Conservation (phyloP, 2,888 invertebrate species). For the Crepidodera aurea region DNA sequence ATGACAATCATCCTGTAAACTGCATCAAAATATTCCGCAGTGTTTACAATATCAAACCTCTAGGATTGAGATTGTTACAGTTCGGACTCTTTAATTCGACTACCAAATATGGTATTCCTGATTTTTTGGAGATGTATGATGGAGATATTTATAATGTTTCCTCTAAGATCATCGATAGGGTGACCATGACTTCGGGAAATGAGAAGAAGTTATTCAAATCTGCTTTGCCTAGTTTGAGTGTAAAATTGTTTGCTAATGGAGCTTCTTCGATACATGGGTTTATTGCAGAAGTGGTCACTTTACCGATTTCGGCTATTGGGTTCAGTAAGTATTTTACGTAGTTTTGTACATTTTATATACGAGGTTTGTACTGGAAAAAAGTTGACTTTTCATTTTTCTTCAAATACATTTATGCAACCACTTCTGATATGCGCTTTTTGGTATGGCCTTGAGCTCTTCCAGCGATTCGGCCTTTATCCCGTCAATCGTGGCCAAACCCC, state of each 20-base stretch:
- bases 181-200: slow-evolving; percentile 75
- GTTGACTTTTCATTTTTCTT: no score
- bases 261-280: slow-evolving; percentile 95
- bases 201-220: slow-evolving; percentile 81
- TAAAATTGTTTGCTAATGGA: slow-evolving; percentile 93
- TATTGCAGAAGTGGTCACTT: slow-evolving; percentile 94
- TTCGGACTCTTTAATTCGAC: slow-evolving; percentile 92
- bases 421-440: no score
- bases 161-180: slow-evolving; percentile 73
- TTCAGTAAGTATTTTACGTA: slow-evolving; percentile 74
- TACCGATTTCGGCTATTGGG: slow-evolving; percentile 91
- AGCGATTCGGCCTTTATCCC: no score
- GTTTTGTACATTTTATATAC: no score
- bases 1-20: slow-evolving; percentile 94
- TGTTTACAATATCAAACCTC: slow-evolving; percentile 82
- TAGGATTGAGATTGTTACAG: slow-evolving; percentile 89
- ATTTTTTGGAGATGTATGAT: slow-evolving; percentile 87
- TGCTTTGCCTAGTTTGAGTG: slow-evolving; percentile 80
- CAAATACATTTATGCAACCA: no score
- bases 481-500: no score
- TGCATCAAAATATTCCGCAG: slow-evolving; percentile 97
- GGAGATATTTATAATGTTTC: slow-evolving; percentile 92
- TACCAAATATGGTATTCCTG: slow-evolving; percentile 79
- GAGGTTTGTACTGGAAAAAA: no score
- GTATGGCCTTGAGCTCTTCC: no score